A percentile compares a stretch with the other conserved stretches of the same genome.
Conservation (phyloP, 1,140 invertebrate genomes). For the Meloidogyne hapla region DNA sequence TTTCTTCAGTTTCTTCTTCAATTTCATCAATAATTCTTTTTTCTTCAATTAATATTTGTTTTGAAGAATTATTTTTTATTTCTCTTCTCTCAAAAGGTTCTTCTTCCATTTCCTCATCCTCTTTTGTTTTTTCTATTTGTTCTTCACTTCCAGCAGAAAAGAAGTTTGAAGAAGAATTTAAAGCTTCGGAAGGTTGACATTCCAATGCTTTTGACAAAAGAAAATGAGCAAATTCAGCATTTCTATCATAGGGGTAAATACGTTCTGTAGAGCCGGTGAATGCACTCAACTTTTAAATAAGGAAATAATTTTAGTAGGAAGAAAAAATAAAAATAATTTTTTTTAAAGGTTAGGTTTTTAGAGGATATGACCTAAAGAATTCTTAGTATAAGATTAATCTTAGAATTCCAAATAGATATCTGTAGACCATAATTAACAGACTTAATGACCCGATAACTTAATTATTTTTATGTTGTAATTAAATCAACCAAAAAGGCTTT, state of each 20-base stretch:
- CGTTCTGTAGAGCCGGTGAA: conserved; percentile 47
- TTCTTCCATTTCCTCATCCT: not conserved
- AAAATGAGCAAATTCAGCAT: conserved; percentile 53
- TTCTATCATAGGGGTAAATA: conserved; percentile 51
- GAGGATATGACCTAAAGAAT: too few relatives aligned
- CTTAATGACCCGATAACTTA: too few relatives aligned
- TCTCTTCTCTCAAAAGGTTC: conserved; percentile 8
- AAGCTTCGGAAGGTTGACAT: conserved; percentile 11
- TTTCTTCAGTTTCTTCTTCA: not conserved
- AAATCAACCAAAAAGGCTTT: too few relatives aligned
- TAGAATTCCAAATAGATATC: too few relatives aligned
- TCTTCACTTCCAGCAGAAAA: not conserved
- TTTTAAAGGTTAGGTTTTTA: too few relatives aligned
- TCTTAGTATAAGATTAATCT: too few relatives aligned
- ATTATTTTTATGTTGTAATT: too few relatives aligned
- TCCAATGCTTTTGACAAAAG: conserved; percentile 37
- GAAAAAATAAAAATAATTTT: too few relatives aligned
- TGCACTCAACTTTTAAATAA: conserved; percentile 22
- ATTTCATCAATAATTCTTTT: not conserved
- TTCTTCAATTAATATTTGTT: not conserved
- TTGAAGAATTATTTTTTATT: not conserved
- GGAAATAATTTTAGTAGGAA: too few relatives aligned
- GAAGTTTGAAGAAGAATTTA: not conserved
- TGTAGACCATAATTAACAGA: too few relatives aligned
- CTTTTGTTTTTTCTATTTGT: conserved; percentile 29